A percentile compares a stretch with the other conserved stretches of the same genome.
Conservation (phyloP, 2,888 invertebrate species). For the Cheiracanthium punctorium region DNA sequence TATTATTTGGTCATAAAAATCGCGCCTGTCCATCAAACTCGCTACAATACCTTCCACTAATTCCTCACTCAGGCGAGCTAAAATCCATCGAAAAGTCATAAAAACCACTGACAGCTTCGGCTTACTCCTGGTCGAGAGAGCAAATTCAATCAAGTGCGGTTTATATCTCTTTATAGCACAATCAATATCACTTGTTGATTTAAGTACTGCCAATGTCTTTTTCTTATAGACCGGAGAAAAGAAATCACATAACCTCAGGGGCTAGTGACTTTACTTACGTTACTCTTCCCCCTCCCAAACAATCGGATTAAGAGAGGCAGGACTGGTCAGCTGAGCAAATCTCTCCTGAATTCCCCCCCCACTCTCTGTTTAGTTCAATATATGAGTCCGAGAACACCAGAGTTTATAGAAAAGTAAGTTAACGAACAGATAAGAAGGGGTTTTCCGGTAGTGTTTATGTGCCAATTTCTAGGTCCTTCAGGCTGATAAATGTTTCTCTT, state of each 20-base stretch:
- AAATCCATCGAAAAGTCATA: too few species aligned
- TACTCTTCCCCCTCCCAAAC: slow-evolving; percentile 22
- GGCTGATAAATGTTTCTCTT: too few species aligned
- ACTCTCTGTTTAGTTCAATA: too few species aligned
- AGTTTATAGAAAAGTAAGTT: too few species aligned
- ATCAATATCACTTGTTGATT: slow-evolving; percentile 64
- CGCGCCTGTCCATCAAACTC: too few species aligned
- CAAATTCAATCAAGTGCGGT: slow-evolving; percentile 5
- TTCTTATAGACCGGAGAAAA: slow-evolving; percentile 9
- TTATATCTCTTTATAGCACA: background rate
- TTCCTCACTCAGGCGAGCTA: too few species aligned
- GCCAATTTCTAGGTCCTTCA: too few species aligned
- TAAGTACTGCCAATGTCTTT: slow-evolving; percentile 33
- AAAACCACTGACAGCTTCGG: background rate
- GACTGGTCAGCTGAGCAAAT: slow-evolving; percentile 54
- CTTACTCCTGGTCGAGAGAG: background rate
- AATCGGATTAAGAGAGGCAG: slow-evolving; percentile 60
- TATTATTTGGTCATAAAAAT: too few species aligned
- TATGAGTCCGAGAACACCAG: background rate
- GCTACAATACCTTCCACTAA: too few species aligned
- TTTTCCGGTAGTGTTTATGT: too few species aligned
- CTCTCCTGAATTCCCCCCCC: background rate
- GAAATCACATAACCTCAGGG: slow-evolving; percentile 50
- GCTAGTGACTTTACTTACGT: slow-evolving; percentile 60
- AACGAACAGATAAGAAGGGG: too few species aligned